Conservation (phyloP, 2,797 vertebrate species). For the Anguilla megastoma region DNA sequence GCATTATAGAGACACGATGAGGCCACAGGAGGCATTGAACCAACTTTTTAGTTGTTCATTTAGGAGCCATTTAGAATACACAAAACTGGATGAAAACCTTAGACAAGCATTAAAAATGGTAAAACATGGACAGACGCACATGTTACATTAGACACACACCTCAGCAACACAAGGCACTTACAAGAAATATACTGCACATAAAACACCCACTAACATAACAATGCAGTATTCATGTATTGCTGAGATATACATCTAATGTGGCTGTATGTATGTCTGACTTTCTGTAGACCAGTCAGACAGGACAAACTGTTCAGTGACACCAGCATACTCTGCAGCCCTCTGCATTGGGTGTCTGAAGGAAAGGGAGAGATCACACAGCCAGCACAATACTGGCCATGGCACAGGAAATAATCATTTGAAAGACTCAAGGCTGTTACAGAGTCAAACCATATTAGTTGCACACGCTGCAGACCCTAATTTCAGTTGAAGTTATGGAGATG, state of each 20-base stretch:
- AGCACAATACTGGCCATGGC: not conserved
- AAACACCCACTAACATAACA: not conserved
- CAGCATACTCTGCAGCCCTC: not conserved
- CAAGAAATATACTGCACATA: not conserved
- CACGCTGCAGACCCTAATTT: not conserved
- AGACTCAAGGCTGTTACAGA: not conserved
- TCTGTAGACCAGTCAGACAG: not conserved
- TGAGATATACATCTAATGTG: not conserved
- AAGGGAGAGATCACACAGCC: not conserved
- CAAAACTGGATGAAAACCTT: not conserved
- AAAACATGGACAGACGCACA: not conserved
- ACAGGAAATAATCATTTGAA: not conserved
- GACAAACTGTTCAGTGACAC: not conserved
- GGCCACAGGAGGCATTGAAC: not conserved
- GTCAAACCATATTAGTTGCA: not conserved
- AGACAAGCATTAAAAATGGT: not conserved
- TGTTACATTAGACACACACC: not conserved
- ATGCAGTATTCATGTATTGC: not conserved
- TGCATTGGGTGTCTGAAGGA: not conserved
- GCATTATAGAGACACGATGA: not conserved
- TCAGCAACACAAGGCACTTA: too few relatives aligned
- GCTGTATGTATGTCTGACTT: not conserved
- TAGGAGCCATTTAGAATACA: not conserved
- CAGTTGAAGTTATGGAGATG: not conserved
- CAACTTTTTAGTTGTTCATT: not conserved